Conservation (phyloP, 2,113 vertebrate genomes). For the pig (Sus scrofa) region T2T-Sscrofa CM000823.6:3255001-3255500, state of each 20-base stretch:
- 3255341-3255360: rapidly evolving
- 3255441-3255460: background rate
- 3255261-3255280: background rate
- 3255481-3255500: background rate
- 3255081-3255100: background rate
- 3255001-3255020: background rate
- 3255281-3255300: slow-evolving; percentile 41
- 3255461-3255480: background rate
- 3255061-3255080: background rate
- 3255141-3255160: background rate
- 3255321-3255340: background rate
- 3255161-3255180: background rate
- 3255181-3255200: background rate
- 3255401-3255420: background rate
- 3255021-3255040: background rate
- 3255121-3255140: background rate
- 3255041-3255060: background rate
- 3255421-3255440: background rate
- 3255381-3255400: background rate
- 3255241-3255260: slow-evolving; percentile 48
- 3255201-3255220: background rate
- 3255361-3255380: rapidly evolving
- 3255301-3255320: background rate
- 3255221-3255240: background rate
- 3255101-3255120: rapidly evolving